Base-by-base conservation (phyloP, 1,140 invertebrate genomes). In the Philaenus spumarius region DNA sequence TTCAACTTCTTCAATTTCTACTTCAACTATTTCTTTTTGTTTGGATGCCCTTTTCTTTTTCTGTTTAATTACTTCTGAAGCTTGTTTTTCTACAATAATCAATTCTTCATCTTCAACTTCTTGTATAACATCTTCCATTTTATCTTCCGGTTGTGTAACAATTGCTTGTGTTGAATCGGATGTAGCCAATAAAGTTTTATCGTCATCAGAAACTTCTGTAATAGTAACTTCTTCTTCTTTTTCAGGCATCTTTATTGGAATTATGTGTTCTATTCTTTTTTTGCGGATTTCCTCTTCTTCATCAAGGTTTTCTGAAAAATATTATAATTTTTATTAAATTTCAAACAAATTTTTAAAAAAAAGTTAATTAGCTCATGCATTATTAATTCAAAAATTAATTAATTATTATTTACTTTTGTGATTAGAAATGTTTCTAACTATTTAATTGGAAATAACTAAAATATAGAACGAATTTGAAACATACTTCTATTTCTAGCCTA, bases 1-100 rank as follows among this genome's bases (percentile, higher is more conserved):
- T 24, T 60, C 48, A 22, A 55, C 53, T 42, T 53, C 58, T 43
- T 64, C 55, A 37, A 62, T 55, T 22, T 58, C 47, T 37, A 61
- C 58, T 24, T 63, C 46, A 20, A 51, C 52, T 60, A 51, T 56
- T 71, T 65, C 64, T 65, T 61, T 55, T 67, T 62, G 26, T 9
- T 30, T 30, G 3, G 3, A 4, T 65, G 64, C 42, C 64, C 66
- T 64, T 64, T 59, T 55, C 66, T 58, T 56, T 58, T 24, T 51
- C 24, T 20, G 47, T 52, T 55, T 43, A 9, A 59, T 40, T 63
- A 48, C 55, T 64, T 67, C 68, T 71, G 67, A 63, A 56, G 66
- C 69, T 57, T 67, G 69, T 14, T 66, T 67, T 52, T 76, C 72
- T 46, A 75, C 67, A 51, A 73, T 64, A 59, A 75, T 63, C 22